Base-by-base conservation (phyloP, 2,888 invertebrate genomes). In the Sesia bembeciformis region DNA sequence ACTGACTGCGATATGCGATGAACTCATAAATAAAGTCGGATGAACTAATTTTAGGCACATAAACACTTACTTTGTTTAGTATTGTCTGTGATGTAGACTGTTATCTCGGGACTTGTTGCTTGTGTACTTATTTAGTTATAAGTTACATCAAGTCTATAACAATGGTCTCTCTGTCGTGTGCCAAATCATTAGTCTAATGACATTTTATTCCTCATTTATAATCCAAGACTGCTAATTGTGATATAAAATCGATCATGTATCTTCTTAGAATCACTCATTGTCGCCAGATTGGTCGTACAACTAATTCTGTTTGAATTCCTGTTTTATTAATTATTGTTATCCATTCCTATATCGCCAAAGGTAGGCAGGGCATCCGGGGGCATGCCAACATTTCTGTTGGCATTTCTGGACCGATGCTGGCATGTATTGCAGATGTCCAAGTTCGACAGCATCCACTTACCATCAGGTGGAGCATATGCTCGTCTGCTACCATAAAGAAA, bases 1-100 rank as follows among this genome's bases (percentile, higher is more conserved):
- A 80, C 88, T 98, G 66, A 94, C 97, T 53, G 94, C 95, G 67
- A 95, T 98, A 71, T 96, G 97, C 90, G 98, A 98, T 90, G 98
- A 98, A 86, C 93, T 98, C 57, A 97, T 98, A 71, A 91, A 91
- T 66, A 90, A 87, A 81, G 89, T 90, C 57, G 84, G 83, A 54
- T 88, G 78, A 87, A 67, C 60, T 67, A 67, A 68, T 69, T 68
- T 66, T 62, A 62, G 59, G 40, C 54, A 49, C 52, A 39, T 62
- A 68, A 74, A 69, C 63, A 72, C 72, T 70, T 63, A 61, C 65
- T 66, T 65, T 64, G 63, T 61, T 61, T 62, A 65, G 64, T 62
- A 60, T 70, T 76, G 73, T 75, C 72, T 70, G 64, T 73, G 61
- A 65, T 65, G 58, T 64, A 74, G 68, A 68, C 72, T 70, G 64